A percentile compares a stretch with the other conserved stretches of the same genome.
Conservation (phyloP, 2,797 vertebrate species). For the Xyrichtys novacula region DNA sequence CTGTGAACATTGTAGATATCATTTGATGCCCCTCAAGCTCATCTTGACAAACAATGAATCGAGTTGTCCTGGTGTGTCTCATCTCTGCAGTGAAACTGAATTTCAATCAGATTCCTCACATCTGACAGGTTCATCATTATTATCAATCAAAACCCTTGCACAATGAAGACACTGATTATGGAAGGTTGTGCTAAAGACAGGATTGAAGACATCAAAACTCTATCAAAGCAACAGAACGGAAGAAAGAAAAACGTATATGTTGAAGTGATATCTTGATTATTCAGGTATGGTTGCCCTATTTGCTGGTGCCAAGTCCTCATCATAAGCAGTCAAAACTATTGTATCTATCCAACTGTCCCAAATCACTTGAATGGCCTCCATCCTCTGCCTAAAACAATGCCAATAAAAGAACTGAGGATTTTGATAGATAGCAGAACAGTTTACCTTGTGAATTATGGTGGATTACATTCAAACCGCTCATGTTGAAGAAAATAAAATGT, state of each 20-base stretch:
- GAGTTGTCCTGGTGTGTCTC: conserved; percentile 33
- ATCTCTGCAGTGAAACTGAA: conserved; percentile 50
- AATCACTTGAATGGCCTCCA: conserved; percentile 34
- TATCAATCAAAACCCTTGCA: conserved; percentile 57
- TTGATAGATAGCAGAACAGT: conserved; percentile 37
- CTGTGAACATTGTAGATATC: conserved; percentile 59
- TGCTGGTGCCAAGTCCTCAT: conserved; percentile 72
- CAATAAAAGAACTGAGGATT: conserved; percentile 38
- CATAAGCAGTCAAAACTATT: conserved; percentile 45
- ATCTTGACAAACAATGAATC: conserved; percentile 50
- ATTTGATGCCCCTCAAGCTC: conserved; percentile 55
- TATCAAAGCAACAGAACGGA: conserved; percentile 48
- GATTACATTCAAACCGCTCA: conserved; percentile 83
- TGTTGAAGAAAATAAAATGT: conserved; percentile 36
- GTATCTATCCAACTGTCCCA: conserved; percentile 33
- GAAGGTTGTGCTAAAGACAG: conserved; percentile 56
- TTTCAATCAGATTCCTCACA: conserved; percentile 46
- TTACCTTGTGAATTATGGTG: conserved; percentile 54
- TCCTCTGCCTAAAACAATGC: conserved; percentile 25
- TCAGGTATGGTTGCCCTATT: conserved; percentile 59
- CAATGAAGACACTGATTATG: conserved; percentile 56
- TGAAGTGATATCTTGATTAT: conserved; percentile 59
- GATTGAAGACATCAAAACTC: conserved; percentile 56
- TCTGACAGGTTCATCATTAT: conserved; percentile 49
- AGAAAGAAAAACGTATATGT: conserved; percentile 41